Base-by-base conservation (phyloP, 2,797 vertebrate genomes). In the Cryptoprocta ferox region DNA sequence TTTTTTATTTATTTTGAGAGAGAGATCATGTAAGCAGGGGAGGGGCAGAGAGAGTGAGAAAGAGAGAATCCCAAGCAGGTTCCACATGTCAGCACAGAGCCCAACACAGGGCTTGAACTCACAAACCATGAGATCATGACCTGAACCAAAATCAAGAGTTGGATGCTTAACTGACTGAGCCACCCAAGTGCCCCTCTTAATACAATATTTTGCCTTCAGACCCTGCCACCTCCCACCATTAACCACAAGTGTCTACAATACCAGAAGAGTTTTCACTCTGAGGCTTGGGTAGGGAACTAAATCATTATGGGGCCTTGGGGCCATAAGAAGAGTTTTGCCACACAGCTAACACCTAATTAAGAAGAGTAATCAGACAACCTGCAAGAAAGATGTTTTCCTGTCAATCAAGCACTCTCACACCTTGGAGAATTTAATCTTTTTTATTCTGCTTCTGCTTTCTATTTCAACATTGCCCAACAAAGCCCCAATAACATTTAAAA, bases 141-240 rank as follows among this genome's bases (percentile, higher is more conserved):
- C 21, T 59, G 56, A 59, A 19, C 56, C 21, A 59, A 4, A 59
- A 24, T 59, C 21, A 59, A 59, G 0, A 59, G 56, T 59, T 2
- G 6, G 56, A 24, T 19, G 56, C 56, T 59, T 59, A 24, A 59
- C 1, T 10, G 56, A 59, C 21, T 59, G 56, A 59, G 56, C 21
- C 56, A 59, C 56, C 56, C 8, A 10, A 19, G 56, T 24, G 21
- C 56, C 21, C 21, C 56, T 32, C 2, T n/a, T n/a, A 16, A 10
- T 28, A 32, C 30, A 16, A 1, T 12, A 0, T 32, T 79, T 79
- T 26, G 45, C 19, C 24, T 37, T 65, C 18, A 14, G n/a, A 76
- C 10, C 24, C 35, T 12, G 15, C 16, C 1, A 0, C 24, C 30
- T 28, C 35, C 35, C 5, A 30, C n/a, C 15, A 13, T 6, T 2